phyloP scores from a whole-genome alignment of 2,888 invertebrate genomes.

The Eutolmus rufibarbis region DNA sequence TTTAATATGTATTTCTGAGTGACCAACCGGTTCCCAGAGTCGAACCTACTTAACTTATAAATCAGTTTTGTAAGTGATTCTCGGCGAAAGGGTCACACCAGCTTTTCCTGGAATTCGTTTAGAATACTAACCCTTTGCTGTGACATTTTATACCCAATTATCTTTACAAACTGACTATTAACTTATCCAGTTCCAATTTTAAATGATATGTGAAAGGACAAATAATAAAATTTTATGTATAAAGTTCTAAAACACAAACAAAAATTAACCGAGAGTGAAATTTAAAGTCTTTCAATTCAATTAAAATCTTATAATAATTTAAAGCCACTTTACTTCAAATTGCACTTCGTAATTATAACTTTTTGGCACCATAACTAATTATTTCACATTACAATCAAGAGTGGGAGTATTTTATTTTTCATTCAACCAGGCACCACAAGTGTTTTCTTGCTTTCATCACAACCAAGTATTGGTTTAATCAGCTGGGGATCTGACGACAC shows the following conservation, averaged over 20 bases:
- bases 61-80: background rate
- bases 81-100: background rate
- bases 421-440: background rate
- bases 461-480: background rate
- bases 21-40: background rate
- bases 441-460: background rate
- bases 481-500: background rate
- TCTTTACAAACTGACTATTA: no score
- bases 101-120: background rate
- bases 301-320: background rate
- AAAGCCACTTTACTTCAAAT: background rate
- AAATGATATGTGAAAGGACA: background rate
- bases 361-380: background rate
- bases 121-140: no score
- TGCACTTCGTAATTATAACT: background rate
- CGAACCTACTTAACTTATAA: background rate
- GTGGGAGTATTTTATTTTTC: background rate
- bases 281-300: background rate
- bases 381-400: background rate
- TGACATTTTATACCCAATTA: background rate
- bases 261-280: background rate
- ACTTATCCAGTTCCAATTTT: no score
- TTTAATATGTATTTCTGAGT: background rate
- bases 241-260: background rate
- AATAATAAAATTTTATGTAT: background rate